Conservation (phyloP, 2,888 invertebrate genomes). For the Athetis lepigone region DNA sequence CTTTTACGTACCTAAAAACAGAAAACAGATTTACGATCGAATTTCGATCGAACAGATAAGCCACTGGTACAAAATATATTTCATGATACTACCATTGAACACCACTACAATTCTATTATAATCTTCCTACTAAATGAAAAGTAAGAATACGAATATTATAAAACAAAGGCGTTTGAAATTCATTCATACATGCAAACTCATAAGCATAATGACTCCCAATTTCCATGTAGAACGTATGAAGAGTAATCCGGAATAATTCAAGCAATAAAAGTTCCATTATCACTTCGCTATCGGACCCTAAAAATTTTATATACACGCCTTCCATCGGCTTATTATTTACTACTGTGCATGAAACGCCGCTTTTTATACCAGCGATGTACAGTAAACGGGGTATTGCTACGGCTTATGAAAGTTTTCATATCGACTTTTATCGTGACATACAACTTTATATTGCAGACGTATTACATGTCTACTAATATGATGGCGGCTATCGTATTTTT, state of each 20-base stretch:
- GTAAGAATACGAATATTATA: conserved; percentile 24
- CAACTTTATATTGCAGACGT: conserved; percentile 64
- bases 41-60: too few relatives aligned
- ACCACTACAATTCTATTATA: not conserved
- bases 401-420: conserved; percentile 77
- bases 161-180: conserved; percentile 52
- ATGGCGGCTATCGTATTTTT: conserved; percentile 28
- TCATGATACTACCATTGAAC: not conserved
- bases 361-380: conserved; percentile 67
- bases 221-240: conserved; percentile 59
- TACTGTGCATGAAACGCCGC: conserved; percentile 57
- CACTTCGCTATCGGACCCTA: conserved; percentile 57
- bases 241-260: conserved; percentile 60
- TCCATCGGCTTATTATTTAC: conserved; percentile 68
- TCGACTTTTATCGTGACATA: conserved; percentile 71
- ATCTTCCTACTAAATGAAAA: not conserved
- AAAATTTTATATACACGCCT: conserved; percentile 52
- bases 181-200: conserved; percentile 54
- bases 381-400: conserved; percentile 70
- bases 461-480: conserved; percentile 52
- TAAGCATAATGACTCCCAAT: conserved; percentile 62
- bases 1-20: too few relatives aligned
- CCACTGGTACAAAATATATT: too few relatives aligned
- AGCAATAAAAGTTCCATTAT: conserved; percentile 64
- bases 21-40: too few relatives aligned